Base-by-base conservation (phyloP, 2,113 vertebrate genomes). In the Menidia beryllina region DNA sequence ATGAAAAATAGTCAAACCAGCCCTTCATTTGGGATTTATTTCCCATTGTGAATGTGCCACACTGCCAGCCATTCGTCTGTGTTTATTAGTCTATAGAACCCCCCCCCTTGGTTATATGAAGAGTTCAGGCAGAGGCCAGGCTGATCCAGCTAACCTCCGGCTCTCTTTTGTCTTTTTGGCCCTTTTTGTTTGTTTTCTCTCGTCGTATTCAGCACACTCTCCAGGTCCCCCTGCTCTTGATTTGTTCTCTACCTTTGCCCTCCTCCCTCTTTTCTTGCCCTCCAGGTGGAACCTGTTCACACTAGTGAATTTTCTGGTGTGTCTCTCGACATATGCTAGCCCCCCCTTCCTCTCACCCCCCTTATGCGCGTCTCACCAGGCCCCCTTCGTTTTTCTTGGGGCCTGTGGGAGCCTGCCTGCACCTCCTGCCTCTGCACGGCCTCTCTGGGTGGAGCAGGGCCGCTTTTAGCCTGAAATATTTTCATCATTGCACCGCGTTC, bases 391-490 rank as follows among this genome's bases (percentile, higher is more conserved):
- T 64, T 57, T 43, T 67, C 58, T 63, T 43, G 9, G 63, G 72
- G 81, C 84, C 72, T 91, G 87, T 85, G 65, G 74, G 67, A 77
- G 78, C 90, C 70, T 86, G 81, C 19, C 63, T 81, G 55, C 41
- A 13, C 23, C 36, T 74, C 83, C 63, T 89, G 85, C 81, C 63
- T 64, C 39, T 71, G 67, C 82, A 74, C 67, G 69, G 49, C 3
- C 59, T 67, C 41, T 54, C 45, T 45, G 41, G 41, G 41, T 45
- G 41, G 41, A 45, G 41, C 17, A 45, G 41, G 17, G 17, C 41
- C 15, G 15, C 19, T 43, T 43, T 14, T 19, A 43, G 19, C 41
- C 15, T 43, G 15, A 19, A 17, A 43, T 43, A 17, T 4, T 43
- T 41, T 43, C 5, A 19, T 43, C 41, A 43, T 43, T n/a, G 19